phyloP scores from a whole-genome alignment of 2,797 vertebrate genomes.

The Anabacerthia variegaticeps region DNA sequence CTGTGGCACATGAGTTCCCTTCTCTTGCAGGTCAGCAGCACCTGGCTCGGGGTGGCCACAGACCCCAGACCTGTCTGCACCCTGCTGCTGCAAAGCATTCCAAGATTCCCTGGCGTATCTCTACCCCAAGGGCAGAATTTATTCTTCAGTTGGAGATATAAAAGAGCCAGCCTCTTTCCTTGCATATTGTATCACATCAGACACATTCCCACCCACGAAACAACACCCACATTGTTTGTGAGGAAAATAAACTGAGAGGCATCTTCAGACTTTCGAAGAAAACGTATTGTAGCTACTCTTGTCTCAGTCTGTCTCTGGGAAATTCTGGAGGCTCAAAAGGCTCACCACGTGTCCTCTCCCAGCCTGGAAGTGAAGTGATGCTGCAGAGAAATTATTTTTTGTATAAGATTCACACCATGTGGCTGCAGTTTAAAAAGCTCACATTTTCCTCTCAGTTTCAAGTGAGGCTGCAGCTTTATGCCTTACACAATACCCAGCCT shows the following conservation, averaged over 20 bases:
- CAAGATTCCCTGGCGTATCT: not conserved
- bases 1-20: fast-evolving
- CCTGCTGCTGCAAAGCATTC: not conserved
- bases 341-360: not conserved
- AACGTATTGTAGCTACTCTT: not conserved
- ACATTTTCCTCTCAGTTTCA: not conserved
- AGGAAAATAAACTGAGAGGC: conserved; percentile 10
- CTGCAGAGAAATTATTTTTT: not conserved
- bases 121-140: not conserved
- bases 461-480: not conserved
- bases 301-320: not conserved
- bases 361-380: not conserved
- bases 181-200: not conserved
- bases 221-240: conserved; percentile 17
- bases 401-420: not conserved
- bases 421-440: not conserved
- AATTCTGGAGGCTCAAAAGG: not conserved
- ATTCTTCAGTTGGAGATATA: not conserved
- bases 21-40: not conserved
- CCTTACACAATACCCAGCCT: not conserved
- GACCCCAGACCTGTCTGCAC: not conserved
- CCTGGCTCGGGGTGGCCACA: not conserved
- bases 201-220: not conserved
- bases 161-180: not conserved
- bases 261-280: not conserved